These are phyloP conservation scores for Brotula barbata DNA, from an alignment of 2,797 vertebrate species.

Conservation along the genomic window DNA sequence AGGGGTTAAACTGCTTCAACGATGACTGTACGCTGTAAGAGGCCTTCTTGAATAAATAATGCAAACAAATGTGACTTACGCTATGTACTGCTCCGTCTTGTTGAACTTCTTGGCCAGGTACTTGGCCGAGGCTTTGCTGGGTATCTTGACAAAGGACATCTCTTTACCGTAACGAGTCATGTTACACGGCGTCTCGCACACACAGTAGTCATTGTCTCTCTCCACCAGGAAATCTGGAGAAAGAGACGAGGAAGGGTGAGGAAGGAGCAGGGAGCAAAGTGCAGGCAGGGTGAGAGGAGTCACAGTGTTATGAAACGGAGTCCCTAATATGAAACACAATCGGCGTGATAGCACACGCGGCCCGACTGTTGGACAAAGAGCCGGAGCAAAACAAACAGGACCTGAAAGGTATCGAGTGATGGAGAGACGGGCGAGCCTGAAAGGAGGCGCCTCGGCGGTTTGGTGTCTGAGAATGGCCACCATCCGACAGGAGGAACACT, in stretches of 20 bases:
- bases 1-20: too few species aligned
- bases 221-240: conserved; percentile 92
- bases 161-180: conserved; percentile 93
- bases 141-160: conserved; percentile 96
- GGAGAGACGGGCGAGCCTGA: conserved; percentile 35
- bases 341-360: conserved; percentile 15
- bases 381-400: conserved; percentile 42
- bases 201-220: conserved; percentile 92
- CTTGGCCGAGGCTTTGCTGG: conserved; percentile 95
- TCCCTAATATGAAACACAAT: conserved; percentile 32
- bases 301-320: conserved; percentile 28
- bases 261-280: conserved; percentile 41
- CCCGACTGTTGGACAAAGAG: conserved; percentile 25
- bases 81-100: conserved; percentile 96
- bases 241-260: neutral
- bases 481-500: conserved; percentile 44
- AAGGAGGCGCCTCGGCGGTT: conserved; percentile 27
- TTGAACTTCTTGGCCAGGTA: conserved; percentile 98
- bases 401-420: conserved; percentile 48
- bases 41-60: conserved; percentile 1
- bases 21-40: too few species aligned
- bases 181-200: conserved; percentile 95
- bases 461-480: conserved; percentile 35
- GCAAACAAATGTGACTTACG: conserved; percentile 73
- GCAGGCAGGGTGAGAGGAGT: conserved; percentile 24